These are phyloP conservation scores for Megaptera novaeangliae DNA, from an alignment of 2,113 vertebrate genomes.

Conservation along the genomic window DNA sequence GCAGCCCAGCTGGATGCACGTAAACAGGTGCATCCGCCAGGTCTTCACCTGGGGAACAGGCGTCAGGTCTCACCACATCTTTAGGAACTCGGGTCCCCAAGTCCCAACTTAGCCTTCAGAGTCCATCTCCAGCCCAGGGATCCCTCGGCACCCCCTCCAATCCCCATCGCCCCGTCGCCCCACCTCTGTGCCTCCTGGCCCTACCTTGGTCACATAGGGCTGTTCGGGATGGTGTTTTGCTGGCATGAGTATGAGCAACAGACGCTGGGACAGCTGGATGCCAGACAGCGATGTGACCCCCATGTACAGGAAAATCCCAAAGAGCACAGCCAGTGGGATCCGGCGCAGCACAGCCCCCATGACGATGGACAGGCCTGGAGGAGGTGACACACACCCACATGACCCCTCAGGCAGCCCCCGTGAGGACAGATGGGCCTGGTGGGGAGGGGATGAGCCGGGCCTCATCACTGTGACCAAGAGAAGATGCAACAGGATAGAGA, in stretches of 20 bases:
- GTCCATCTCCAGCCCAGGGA: not conserved
- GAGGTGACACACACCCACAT: not conserved
- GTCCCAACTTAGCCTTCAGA: not conserved
- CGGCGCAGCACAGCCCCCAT: constrained; percentile 93
- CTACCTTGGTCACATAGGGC: constrained; percentile 95
- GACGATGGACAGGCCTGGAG: constrained; percentile 94
- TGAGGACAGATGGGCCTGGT: not conserved
- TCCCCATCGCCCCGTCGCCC: not conserved
- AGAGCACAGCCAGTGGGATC: constrained; percentile 96
- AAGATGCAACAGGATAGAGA: not conserved
- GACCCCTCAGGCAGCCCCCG: not conserved
- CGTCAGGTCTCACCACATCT: not conserved
- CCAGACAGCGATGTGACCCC: constrained; percentile 96
- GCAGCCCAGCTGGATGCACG: constrained; percentile 93
- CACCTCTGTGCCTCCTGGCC: not conserved
- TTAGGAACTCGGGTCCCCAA: not conserved
- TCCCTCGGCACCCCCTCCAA: not conserved
- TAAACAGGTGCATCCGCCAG: constrained; percentile 99
- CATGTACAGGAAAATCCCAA: constrained; percentile 99
- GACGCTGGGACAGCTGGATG: constrained; percentile 96
- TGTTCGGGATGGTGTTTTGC: constrained; percentile 98
- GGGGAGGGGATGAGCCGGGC: not conserved
- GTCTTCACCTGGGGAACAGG: constrained; percentile 91
- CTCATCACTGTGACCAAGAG: not conserved
- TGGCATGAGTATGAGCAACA: constrained; percentile 95